Conservation (phyloP, 2,888 invertebrate species). For the Atethmia centrago region DNA sequence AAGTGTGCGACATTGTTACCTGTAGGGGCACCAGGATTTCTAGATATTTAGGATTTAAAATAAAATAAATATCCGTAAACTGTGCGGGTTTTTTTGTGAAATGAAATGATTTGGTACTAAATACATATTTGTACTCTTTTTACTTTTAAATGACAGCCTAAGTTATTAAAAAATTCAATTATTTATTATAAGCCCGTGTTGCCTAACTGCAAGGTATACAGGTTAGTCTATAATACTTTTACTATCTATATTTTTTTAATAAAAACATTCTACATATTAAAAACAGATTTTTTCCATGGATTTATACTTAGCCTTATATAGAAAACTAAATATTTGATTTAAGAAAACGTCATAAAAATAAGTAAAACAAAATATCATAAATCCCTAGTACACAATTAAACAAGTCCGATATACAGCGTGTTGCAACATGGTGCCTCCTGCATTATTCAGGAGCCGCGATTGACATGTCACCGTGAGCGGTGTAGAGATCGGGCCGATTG, state of each 20-base stretch:
- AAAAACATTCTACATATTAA: too few species aligned
- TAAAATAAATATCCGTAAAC: too few species aligned
- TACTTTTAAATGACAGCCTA: too few species aligned
- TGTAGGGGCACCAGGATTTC: constrained; percentile 34
- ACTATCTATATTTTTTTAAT: too few species aligned
- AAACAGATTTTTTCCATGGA: too few species aligned
- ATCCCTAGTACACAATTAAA: constrained; percentile 50
- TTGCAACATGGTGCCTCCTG: constrained; percentile 64
- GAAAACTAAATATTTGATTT: neutral
- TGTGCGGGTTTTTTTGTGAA: neutral
- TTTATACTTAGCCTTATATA: neutral
- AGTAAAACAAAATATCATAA: neutral
- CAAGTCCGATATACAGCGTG: constrained; percentile 63
- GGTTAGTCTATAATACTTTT: too few species aligned
- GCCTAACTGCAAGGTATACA: too few species aligned
- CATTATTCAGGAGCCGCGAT: constrained; percentile 71
- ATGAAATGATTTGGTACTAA: neutral
- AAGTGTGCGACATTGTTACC: constrained; percentile 55
- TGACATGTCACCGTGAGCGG: constrained; percentile 75
- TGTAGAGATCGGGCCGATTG: constrained; percentile 69
- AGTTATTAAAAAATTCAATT: too few species aligned
- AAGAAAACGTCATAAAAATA: neutral
- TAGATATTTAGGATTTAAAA: constrained; percentile 8
- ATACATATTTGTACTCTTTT: neutral
- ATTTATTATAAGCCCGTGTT: too few species aligned